Percentiles rank a stretch among this genome's conserved stretches.
These are phyloP conservation scores for Triplophysa siluroides DNA, from an alignment of 2,113 vertebrate species.

Conservation along the genomic window DNA sequence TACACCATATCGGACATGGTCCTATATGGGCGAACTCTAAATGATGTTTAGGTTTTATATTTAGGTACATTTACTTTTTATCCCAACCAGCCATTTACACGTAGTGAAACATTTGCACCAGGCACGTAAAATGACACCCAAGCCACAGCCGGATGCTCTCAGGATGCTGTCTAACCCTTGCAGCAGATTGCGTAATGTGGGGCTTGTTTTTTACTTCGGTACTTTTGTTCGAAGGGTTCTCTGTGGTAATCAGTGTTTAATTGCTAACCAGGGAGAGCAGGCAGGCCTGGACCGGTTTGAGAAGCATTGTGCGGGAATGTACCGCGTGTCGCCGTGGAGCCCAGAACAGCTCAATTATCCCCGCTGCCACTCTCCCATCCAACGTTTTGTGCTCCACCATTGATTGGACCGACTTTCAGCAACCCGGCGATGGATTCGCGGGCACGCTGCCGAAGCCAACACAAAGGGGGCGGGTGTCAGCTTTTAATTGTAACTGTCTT, in stretches of 20 bases:
- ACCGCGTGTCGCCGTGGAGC: constrained; percentile 50
- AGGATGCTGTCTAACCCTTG: neutral
- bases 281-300: constrained; percentile 43
- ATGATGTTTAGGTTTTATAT: neutral
- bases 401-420: constrained; percentile 66
- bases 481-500: constrained; percentile 99
- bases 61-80: neutral
- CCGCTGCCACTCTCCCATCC: constrained; percentile 49
- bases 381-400: constrained; percentile 61
- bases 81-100: neutral
- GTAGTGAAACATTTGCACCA: neutral
- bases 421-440: constrained; percentile 74
- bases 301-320: constrained; percentile 46
- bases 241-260: neutral
- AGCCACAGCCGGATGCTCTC: too few relatives aligned
- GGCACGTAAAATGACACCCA: neutral
- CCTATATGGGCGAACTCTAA: neutral
- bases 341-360: constrained; percentile 64
- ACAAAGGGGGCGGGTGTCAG: constrained; percentile 85
- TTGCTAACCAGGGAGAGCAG: constrained; percentile 6
- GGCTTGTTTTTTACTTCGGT: constrained; percentile 1
- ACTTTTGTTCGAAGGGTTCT: neutral
- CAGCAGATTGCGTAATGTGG: constrained; percentile 15
- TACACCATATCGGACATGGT: neutral
- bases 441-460: constrained; percentile 76